Percentiles rank a stretch among this genome's conserved stretches.
Conservation (phyloP, 2,888 invertebrate genomes). For the Drosophila multiciliata region DNA sequence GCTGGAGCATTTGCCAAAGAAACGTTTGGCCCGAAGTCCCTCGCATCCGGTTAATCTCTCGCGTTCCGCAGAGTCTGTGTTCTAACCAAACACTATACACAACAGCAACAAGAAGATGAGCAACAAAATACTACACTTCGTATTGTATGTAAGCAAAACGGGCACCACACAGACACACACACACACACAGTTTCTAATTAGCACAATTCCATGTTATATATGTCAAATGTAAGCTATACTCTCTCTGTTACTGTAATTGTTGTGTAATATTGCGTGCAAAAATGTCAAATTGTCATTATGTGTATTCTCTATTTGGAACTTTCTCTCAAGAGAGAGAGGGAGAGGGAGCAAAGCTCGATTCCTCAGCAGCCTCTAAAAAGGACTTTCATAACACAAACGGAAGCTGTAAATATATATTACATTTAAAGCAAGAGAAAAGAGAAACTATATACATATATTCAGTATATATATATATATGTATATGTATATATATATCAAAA, state of each 20-base stretch:
- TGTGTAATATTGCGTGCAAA: conserved; percentile 28
- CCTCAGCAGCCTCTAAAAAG: conserved; percentile 22
- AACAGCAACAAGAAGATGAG: conserved; percentile 1
- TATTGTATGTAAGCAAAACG: conserved; percentile 21
- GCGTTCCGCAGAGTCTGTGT: conserved; percentile 97
- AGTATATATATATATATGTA: conserved; percentile 20
- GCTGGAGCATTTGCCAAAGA: conserved; percentile 96
- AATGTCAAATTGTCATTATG: conserved; percentile 37
- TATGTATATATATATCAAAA: conserved; percentile 28
- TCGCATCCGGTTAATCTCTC: conserved; percentile 99
- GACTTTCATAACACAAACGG: conserved; percentile 39
- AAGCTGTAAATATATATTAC: conserved; percentile 62
- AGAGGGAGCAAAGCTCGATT: conserved; percentile 42
- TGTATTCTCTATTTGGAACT: conserved; percentile 22
- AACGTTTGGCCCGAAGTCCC: conserved; percentile 97
- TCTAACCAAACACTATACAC: conserved; percentile 86
- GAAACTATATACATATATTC: conserved; percentile 16
- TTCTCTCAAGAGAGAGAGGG: conserved; percentile 6
- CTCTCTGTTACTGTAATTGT: conserved; percentile 24
- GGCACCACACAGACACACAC: neutral
- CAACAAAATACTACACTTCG: conserved; percentile 4
- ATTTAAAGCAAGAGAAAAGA: conserved; percentile 31
- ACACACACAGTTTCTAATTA: conserved; percentile 38
- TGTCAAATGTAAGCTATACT: conserved; percentile 33
- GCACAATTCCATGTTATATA: conserved; percentile 56